Evolutionary conservation across 2,113 vertebrate species (phyloP).

Genomic region (Verasper variegatus): DNA sequence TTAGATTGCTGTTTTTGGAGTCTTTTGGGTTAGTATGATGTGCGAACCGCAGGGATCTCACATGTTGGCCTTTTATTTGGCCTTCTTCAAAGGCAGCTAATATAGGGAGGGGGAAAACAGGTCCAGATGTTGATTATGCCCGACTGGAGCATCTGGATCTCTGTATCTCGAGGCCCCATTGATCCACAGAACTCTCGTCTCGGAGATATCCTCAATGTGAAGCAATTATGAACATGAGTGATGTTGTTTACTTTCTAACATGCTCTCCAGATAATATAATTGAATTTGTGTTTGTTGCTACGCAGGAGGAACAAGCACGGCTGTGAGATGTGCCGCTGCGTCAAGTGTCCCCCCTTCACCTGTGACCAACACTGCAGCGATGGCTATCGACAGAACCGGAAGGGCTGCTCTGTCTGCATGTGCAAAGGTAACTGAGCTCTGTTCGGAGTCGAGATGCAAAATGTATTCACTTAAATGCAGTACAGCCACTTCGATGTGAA

Average conservation of each 20-base stretch:
- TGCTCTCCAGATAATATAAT: background rate
- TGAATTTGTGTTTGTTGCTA: constrained; percentile 4
- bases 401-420: constrained; percentile 84
- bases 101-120: constrained; percentile 67
- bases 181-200: constrained; percentile 9
- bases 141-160: constrained; percentile 68
- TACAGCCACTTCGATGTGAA: background rate
- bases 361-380: constrained; percentile 82
- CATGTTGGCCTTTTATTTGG: constrained; percentile 76
- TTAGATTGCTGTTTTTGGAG: constrained; percentile 46
- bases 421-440: constrained; percentile 79
- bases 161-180: constrained; percentile 33
- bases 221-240: background rate
- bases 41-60: constrained; percentile 67
- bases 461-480: background rate
- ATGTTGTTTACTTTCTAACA: constrained; percentile 24
- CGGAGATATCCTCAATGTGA: constrained; percentile 4
- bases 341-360: constrained; percentile 85
- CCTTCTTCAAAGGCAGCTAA: constrained; percentile 76
- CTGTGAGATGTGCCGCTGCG: constrained; percentile 87
- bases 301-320: constrained; percentile 86
- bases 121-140: constrained; percentile 77
- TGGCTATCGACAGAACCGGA: constrained; percentile 83
- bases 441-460: background rate
- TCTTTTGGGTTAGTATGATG: constrained; percentile 57